Conservation (phyloP, 2,888 invertebrate species). For the Drosophila gaucha region DNA sequence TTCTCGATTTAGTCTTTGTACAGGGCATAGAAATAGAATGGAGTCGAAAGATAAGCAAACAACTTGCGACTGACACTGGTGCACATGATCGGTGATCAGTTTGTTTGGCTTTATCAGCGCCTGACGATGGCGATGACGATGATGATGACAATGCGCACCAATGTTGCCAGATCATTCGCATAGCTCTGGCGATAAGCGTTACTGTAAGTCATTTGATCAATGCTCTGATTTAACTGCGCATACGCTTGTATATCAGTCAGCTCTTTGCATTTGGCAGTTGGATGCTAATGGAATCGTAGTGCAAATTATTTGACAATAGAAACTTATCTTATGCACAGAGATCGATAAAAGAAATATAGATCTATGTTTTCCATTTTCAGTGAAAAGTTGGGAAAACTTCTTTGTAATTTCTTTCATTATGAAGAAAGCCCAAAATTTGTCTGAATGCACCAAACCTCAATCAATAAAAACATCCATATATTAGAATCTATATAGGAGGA, state of each 20-base stretch:
- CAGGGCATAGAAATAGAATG: background rate
- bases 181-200: conserved; percentile 15
- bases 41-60: conserved; percentile 35
- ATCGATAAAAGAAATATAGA: too few species aligned
- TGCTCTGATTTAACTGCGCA: background rate
- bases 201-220: conserved; percentile 34
- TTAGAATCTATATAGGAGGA: too few species aligned
- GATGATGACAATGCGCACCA: conserved; percentile 12
- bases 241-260: background rate
- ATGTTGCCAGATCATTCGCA: conserved; percentile 9
- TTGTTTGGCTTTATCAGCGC: conserved; percentile 18
- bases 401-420: too few species aligned
- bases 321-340: background rate
- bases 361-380: too few species aligned
- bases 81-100: conserved; percentile 61
- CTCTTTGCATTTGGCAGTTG: background rate
- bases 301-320: background rate
- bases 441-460: too few species aligned
- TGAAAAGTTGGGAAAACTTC: too few species aligned
- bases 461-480: too few species aligned
- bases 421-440: too few species aligned
- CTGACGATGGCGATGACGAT: conserved; percentile 20
- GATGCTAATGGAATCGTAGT: background rate
- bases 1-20: background rate
- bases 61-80: conserved; percentile 33